Evolutionary conservation across 2,888 invertebrate genomes (phyloP), one percentile per base, ranked within the genome.

Genomic region (Stratiomys singularior): DNA sequence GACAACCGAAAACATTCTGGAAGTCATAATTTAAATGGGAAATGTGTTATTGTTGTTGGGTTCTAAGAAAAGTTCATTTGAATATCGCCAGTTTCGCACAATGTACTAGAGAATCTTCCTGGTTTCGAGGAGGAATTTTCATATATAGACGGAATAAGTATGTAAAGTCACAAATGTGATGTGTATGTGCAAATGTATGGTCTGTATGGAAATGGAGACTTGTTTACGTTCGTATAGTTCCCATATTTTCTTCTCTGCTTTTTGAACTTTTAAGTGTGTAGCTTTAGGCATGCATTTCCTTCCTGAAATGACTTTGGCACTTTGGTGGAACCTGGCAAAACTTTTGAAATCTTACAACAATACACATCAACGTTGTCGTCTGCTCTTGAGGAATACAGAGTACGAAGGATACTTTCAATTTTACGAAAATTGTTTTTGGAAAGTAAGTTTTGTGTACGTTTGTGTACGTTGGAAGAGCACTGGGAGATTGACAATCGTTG

Each of bases 291-390:
- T 52, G 25, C 23, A 60, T 63, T 13, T 63, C 1, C 27, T 25
- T 63, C 63, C 15, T 28, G 15, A 28, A 63, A 63, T n/a, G 63
- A 63, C 58, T 63, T 63, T 63, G 63, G 7, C 27, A 63, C 63
- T 4, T 13, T 27, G 15, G 15, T 28, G 63, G 13, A 63, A 63
- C 25, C 27, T 4, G 7, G 63, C 2, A 63, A 63, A 63, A 11
- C 27, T 63, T 58, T 23, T 28, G 27, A 11, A 25, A 27, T 63
- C n/a, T 27, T 63, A n/a, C 13, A 25, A 27, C 25, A 63, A 63
- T 63, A 5, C 37, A 9, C 37, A 37, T 37, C 37, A 37, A 37
- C 37, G 37, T 37, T 21, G 63, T 13, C 27, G 63, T 25, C 23
- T 28, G 63, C 15, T 18, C 15, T 13, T 13, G 15, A 52, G 9